Evolutionary conservation across 2,113 vertebrate species (phyloP), one percentile per base, ranked within the genome.

Genomic region (Ciconia boyciana): DNA sequence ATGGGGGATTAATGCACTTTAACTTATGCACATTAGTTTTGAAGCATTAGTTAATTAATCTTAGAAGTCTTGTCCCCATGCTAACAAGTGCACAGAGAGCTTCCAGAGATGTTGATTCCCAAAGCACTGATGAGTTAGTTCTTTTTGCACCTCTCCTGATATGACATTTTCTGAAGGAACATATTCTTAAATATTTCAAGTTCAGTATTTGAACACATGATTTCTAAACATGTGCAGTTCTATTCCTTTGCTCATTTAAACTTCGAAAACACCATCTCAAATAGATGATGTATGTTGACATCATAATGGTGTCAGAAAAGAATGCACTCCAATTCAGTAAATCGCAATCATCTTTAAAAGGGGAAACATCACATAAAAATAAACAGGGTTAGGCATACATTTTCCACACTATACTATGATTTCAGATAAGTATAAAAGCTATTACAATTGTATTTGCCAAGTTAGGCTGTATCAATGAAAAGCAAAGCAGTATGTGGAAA

Each of bases 341-440:
- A 76, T 21, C 4, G 2, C 24, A 49, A 52, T 78, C 5, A 26
- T 66, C 74, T 86, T 90, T 91, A 51, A 87, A 69, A n/a, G 22
- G 10, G 21, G 32, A 88, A 92, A 70, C 4, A 21, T 83, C 20
- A 14, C 17, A 69, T 78, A 62, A 72, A 78, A 84, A 57, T 44
- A 69, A 85, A 52, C 41, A 70, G 19, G 43, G 13, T 89, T 90
- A 83, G 22, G 21, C 58, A 48, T 32, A 49, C 0, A 24, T 90
- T 77, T 88, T 66, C 28, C 46, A 57, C 34, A 66, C 58, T 85
- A 32, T n/a, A 44, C 6, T 69, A 18, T 69, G 22, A 83, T 79
- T 94, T 95, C 79, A 88, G 62, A 15, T 55, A 94, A 92, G 31
- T 93, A 52, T 93, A 66, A 88, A 86, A 95, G 25, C n/a, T 52